phyloP scores from a whole-genome alignment of 2,113 vertebrate genomes.

The Gallinago media region DNA sequence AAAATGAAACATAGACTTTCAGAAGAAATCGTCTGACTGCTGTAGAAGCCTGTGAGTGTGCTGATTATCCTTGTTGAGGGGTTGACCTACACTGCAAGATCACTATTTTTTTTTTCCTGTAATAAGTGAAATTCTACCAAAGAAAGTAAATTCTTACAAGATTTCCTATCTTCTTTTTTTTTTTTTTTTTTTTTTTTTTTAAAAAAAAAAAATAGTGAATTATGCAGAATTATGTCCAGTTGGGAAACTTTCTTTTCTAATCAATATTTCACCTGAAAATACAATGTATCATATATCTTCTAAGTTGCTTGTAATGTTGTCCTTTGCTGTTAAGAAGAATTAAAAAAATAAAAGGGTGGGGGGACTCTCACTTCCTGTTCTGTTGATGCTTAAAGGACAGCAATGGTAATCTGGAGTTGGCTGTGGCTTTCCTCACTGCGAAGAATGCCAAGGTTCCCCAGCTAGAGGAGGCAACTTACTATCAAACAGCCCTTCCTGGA shows the following conservation, averaged over 20 bases:
- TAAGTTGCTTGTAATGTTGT: background rate
- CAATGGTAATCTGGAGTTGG: constrained; percentile 94
- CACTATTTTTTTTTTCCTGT: background rate
- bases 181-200: background rate
- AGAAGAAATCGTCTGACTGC: background rate
- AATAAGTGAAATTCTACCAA: background rate
- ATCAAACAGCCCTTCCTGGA: constrained; percentile 91
- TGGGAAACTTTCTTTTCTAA: background rate
- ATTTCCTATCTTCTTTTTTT: background rate
- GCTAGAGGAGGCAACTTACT: constrained; percentile 91
- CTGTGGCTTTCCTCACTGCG: constrained; percentile 92
- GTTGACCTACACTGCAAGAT: background rate
- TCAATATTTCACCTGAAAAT: background rate
- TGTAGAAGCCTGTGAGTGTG: background rate
- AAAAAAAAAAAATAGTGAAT: background rate
- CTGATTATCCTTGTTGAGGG: background rate
- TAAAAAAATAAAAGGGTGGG: background rate
- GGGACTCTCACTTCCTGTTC: background rate
- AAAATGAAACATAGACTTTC: background rate
- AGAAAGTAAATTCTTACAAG: background rate
- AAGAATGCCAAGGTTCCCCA: constrained; percentile 94
- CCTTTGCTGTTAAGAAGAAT: background rate
- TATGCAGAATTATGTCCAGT: background rate
- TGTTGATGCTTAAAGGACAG: constrained; percentile 85
- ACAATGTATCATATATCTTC: background rate